Evolutionary conservation across 2,113 vertebrate species (phyloP), one percentile per base, ranked within the genome.

Genomic region (Eulacestoma nigropectus): DNA sequence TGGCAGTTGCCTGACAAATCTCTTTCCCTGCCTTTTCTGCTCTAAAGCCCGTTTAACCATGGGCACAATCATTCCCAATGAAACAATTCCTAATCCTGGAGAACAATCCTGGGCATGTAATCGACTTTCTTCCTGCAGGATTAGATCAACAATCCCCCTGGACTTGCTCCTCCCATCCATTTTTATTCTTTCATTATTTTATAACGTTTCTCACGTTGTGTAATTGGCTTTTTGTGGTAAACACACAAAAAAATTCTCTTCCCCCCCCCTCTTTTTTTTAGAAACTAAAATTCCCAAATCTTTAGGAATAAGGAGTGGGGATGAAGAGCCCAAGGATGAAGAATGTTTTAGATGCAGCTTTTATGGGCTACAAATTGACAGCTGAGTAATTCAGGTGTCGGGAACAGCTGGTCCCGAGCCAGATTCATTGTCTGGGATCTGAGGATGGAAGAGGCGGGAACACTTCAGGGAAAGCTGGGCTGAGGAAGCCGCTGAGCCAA

Each of bases 321-420:
- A n/a, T n/a, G n/a, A n/a, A n/a, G n/a, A 49, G 13, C 30, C n/a
- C 79, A 52, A 70, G 73, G 56, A 39, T 6, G 25, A 4, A 17
- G 49, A 52, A 37, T 25, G 4, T n/a, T 49, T n/a, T 0, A 33
- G 39, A 33, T 0, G 1, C 13, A 16, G 64, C 6, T 81, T 74
- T 64, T 16, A 44, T 14, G 44, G 29, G 35, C 57, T 72, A 30
- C 14, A 33, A 30, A 22, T 16, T 22, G 44, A 35, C 16, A 57
- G 56, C n/a, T 29, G 46, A 79, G 57, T 11, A 68, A 42, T 56
- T 87, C 41, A 35, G 35, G 33, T 42, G 57, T 30, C 35, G 76
- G 52, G 55, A 84, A 27, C 73, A 80, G 39, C 73, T 65, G 50
- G 14, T 35, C 16, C 4, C 0, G 13, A 59, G 37, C 35, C 50